Conservation (phyloP, 2,888 invertebrate genomes). For the Eudemis profundana region DNA sequence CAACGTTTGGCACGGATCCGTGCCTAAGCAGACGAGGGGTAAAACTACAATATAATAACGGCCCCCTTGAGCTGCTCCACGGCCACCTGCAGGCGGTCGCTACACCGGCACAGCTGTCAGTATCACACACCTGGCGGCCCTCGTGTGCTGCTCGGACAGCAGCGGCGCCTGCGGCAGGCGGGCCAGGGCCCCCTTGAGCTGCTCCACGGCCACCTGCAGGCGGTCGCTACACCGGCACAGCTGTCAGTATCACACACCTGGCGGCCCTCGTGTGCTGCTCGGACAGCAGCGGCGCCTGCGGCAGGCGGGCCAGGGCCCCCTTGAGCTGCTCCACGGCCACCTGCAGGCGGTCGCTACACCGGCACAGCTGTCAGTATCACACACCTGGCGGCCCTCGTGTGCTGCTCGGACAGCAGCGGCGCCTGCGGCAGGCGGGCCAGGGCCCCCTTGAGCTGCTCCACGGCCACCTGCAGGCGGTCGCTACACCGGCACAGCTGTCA, state of each 20-base stretch:
- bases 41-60: too few relatives aligned
- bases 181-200: not conserved
- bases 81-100: not conserved
- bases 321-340: not conserved
- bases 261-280: constrained; percentile 90
- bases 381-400: constrained; percentile 87
- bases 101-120: not conserved
- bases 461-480: not conserved
- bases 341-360: not conserved
- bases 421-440: constrained; percentile 80
- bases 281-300: constrained; percentile 86
- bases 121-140: constrained; percentile 77
- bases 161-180: constrained; percentile 84
- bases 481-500: not conserved
- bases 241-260: not conserved
- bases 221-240: not conserved
- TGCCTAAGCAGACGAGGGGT: too few relatives aligned
- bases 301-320: not conserved
- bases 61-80: not conserved
- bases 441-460: not conserved
- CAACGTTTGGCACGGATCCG: too few relatives aligned
- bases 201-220: not conserved
- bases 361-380: not conserved
- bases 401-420: constrained; percentile 87
- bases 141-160: constrained; percentile 90